A percentile compares a stretch with the other conserved stretches of the same genome.
Conservation (phyloP, 2,113 vertebrate genomes). For the Hippocampus barbouri region DNA sequence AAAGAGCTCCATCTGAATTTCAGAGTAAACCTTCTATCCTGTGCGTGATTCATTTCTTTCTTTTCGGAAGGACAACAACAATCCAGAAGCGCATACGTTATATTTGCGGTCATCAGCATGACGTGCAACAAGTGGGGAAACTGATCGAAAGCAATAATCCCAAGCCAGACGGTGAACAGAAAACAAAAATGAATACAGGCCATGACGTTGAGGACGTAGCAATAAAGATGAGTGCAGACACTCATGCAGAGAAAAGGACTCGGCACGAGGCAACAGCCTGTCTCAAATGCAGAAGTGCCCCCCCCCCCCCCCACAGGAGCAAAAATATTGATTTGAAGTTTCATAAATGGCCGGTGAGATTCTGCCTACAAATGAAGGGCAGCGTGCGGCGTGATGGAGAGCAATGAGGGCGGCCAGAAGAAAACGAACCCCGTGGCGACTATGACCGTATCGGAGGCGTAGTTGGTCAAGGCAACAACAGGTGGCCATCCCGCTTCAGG, state of each 20-base stretch:
- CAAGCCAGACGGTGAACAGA: neutral
- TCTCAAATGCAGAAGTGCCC: slow-evolving; percentile 21
- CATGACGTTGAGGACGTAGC: slow-evolving; percentile 11
- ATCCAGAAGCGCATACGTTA: neutral
- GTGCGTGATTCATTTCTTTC: slow-evolving; percentile 19
- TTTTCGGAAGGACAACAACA: slow-evolving; percentile 13
- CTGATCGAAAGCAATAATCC: neutral
- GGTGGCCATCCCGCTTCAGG: slow-evolving; percentile 55
- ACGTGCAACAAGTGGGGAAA: slow-evolving; percentile 5
- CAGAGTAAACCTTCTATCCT: neutral
- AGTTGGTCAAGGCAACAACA: slow-evolving; percentile 48
- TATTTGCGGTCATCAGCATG: neutral
- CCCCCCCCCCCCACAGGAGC: slow-evolving; percentile 20
- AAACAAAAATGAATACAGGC: neutral
- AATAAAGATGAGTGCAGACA: slow-evolving; percentile 33
- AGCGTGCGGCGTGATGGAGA: slow-evolving; percentile 16
- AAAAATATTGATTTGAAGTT: slow-evolving; percentile 62
- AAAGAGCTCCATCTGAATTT: neutral
- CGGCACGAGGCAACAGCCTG: slow-evolving; percentile 40
- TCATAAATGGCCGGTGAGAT: slow-evolving; percentile 41
- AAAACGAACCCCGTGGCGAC: slow-evolving; percentile 49
- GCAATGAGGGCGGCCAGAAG: slow-evolving; percentile 19
- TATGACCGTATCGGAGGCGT: slow-evolving; percentile 37
- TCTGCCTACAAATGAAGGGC: slow-evolving; percentile 48
- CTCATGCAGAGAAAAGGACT: slow-evolving; percentile 39